phyloP scores from a whole-genome alignment of 2,113 vertebrate species.

The Ceyx margarethae region DNA sequence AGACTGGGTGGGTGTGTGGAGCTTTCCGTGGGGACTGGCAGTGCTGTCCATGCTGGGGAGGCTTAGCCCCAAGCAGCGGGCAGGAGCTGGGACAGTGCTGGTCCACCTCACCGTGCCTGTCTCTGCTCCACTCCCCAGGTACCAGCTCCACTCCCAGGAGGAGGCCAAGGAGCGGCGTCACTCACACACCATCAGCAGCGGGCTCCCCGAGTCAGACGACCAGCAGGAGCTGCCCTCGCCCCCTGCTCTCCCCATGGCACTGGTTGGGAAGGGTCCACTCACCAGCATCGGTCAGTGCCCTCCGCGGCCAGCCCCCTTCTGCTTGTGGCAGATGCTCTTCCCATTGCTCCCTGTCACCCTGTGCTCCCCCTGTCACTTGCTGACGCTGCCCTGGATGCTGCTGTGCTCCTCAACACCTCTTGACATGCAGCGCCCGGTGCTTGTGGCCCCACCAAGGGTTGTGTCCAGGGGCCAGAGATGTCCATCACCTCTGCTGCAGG shows the following conservation, averaged over 20 bases:
- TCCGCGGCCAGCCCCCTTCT: not conserved
- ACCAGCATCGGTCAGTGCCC: slow-evolving; percentile 81
- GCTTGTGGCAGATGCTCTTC: not conserved
- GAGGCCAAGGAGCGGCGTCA: slow-evolving; percentile 89
- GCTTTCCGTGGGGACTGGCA: not conserved
- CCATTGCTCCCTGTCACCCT: rapidly evolving
- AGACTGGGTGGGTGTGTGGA: not conserved
- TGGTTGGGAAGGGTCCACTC: slow-evolving; percentile 82
- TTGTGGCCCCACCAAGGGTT: not conserved
- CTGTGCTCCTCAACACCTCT: not conserved
- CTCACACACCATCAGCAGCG: slow-evolving; percentile 81
- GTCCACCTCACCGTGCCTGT: not conserved
- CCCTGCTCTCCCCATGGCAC: slow-evolving; percentile 79
- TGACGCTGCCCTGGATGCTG: not conserved
- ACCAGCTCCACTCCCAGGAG: slow-evolving; percentile 86
- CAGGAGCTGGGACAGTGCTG: not conserved
- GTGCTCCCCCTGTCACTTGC: not conserved
- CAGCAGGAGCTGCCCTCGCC: slow-evolving; percentile 85
- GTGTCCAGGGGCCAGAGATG: not conserved
- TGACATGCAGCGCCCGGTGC: not conserved
- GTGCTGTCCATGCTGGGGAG: not conserved
- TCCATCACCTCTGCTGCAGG: not conserved
- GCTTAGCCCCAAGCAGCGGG: rapidly evolving
- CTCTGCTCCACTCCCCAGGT: slow-evolving; percentile 66
- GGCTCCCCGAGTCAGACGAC: slow-evolving; percentile 79